Evolutionary conservation across 2,888 invertebrate species (phyloP).

Genomic region (Amaurobius ferox): DNA sequence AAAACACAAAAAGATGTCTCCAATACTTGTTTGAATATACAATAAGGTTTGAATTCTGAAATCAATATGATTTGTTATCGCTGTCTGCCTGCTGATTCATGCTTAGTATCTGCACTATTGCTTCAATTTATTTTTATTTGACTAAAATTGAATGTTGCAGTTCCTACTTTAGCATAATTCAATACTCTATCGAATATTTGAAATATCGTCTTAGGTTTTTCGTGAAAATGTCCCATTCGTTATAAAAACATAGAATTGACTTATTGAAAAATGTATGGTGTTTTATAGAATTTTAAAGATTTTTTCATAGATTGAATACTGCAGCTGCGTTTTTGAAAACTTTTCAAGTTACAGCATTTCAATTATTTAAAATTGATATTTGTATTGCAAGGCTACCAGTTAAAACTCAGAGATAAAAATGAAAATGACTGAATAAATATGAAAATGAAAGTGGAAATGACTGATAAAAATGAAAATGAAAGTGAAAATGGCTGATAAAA

Average conservation of each 20-base stretch:
- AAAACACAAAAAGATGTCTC: not conserved
- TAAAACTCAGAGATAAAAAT: too few relatives aligned
- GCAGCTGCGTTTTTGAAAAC: too few relatives aligned
- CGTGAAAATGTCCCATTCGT: conserved; percentile 21
- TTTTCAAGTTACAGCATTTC: too few relatives aligned
- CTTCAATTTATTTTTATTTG: conserved; percentile 39
- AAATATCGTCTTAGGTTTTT: conserved; percentile 33
- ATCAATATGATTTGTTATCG: conserved; percentile 49
- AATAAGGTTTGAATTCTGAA: conserved; percentile 8
- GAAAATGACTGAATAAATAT: too few relatives aligned
- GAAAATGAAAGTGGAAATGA: too few relatives aligned
- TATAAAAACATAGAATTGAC: not conserved
- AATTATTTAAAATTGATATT: too few relatives aligned
- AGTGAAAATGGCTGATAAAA: too few relatives aligned
- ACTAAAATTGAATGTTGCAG: not conserved
- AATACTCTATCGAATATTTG: conserved; percentile 45
- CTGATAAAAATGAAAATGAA: too few relatives aligned
- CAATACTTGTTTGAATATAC: conserved; percentile 13
- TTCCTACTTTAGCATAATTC: conserved; percentile 31
- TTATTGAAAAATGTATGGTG: too few relatives aligned
- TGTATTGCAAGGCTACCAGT: too few relatives aligned
- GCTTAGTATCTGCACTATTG: conserved; percentile 25
- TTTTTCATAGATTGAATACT: too few relatives aligned
- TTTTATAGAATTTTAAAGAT: too few relatives aligned
- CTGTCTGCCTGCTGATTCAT: not conserved